A percentile compares a stretch with the other conserved stretches of the same genome.
Conservation (phyloP, 2,888 invertebrate genomes). For the Drosophila falleni region DNA sequence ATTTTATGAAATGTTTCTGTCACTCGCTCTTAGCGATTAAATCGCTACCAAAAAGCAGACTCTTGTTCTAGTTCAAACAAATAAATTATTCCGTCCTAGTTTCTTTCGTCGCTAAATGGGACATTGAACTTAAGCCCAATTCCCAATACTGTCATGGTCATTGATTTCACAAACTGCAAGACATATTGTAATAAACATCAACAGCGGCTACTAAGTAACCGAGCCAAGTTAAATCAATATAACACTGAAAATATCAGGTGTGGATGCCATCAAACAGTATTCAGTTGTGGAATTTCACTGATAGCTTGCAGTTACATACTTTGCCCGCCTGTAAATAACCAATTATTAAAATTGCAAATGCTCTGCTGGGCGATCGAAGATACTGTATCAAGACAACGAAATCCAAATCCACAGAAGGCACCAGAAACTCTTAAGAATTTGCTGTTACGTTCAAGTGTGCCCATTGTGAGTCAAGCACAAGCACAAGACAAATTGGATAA, state of each 20-base stretch:
- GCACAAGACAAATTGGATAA: conserved; percentile 48
- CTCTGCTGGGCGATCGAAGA: conserved; percentile 84
- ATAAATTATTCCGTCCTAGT: conserved; percentile 13
- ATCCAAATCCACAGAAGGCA: conserved; percentile 79
- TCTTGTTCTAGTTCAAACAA: background rate
- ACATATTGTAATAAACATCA: conserved; percentile 7
- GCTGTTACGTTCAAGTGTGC: conserved; percentile 84
- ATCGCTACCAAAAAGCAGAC: too few relatives aligned
- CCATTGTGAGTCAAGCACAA: conserved; percentile 83
- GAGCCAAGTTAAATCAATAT: conserved; percentile 75
- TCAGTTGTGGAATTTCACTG: conserved; percentile 30
- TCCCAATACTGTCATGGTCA: conserved; percentile 33
- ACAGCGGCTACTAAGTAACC: conserved; percentile 54
- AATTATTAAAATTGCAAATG: conserved; percentile 65
- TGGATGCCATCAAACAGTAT: background rate
- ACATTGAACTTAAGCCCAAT: conserved; percentile 49
- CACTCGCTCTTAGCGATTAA: too few relatives aligned
- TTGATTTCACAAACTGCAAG: conserved; percentile 62
- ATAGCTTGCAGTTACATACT: conserved; percentile 2
- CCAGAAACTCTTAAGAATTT: conserved; percentile 81
- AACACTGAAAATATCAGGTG: conserved; percentile 16
- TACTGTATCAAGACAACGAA: conserved; percentile 76
- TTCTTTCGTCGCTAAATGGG: conserved; percentile 24
- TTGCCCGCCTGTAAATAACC: background rate
- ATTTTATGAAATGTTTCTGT: too few relatives aligned